Evolutionary conservation across 2,113 vertebrate species (phyloP).

Genomic region (Scopus umbretta): DNA sequence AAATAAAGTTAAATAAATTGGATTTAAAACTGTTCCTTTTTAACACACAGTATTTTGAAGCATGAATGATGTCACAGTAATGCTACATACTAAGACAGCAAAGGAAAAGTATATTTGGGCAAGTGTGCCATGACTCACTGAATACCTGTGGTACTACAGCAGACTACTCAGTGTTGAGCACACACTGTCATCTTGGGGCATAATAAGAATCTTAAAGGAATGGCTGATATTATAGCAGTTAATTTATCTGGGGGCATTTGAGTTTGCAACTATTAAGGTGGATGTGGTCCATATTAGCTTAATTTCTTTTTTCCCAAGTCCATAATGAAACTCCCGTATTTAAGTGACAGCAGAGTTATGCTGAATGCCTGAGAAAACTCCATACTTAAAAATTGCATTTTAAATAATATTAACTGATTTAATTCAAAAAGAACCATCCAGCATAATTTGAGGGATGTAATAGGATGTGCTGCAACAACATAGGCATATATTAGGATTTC

Average conservation of each 20-base stretch:
- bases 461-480: background rate
- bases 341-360: background rate
- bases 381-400: background rate
- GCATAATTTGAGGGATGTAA: background rate
- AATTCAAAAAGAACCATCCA: background rate
- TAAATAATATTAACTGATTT: background rate
- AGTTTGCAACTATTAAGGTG: background rate
- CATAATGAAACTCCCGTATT: background rate
- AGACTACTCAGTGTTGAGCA: background rate
- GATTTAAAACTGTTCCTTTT: background rate
- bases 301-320: background rate
- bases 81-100: background rate
- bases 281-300: background rate
- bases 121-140: background rate
- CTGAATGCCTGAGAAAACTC: background rate
- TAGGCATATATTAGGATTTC: background rate
- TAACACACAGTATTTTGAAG: background rate
- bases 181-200: background rate
- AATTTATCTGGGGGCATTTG: background rate
- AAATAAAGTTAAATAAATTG: background rate
- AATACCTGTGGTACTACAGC: background rate
- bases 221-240: background rate
- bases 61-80: background rate
- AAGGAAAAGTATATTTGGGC: background rate
- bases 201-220: background rate